Percentiles rank a stretch among this genome's conserved stretches.
Conservation (phyloP, 2,113 vertebrate species). For the Planiliza haematocheilus region DNA sequence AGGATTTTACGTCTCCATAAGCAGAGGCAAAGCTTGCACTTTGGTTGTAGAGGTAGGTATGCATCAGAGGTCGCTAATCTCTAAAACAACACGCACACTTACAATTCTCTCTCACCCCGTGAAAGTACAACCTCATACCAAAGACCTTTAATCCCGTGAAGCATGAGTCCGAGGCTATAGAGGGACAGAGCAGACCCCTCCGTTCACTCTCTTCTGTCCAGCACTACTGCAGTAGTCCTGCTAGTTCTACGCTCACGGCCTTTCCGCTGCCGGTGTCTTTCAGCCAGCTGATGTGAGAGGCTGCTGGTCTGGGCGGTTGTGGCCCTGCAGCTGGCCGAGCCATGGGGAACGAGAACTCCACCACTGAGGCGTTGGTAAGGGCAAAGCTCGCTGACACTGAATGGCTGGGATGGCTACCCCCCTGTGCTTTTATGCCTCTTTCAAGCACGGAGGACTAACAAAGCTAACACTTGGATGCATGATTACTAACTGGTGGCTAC, state of each 20-base stretch:
- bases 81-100: conserved; percentile 35
- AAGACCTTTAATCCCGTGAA: conserved; percentile 63
- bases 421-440: conserved; percentile 9
- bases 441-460: conserved; percentile 25
- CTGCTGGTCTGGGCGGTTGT: conserved; percentile 54
- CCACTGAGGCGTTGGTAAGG: conserved; percentile 80
- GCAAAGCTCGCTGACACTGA: conserved; percentile 5
- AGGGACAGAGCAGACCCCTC: conserved; percentile 19
- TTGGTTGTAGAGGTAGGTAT: conserved; percentile 57
- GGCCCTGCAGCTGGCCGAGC: conserved; percentile 58
- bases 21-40: conserved; percentile 48
- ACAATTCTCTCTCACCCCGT: conserved; percentile 38
- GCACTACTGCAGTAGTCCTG: neutral
- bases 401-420: conserved; percentile 33
- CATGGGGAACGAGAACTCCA: conserved; percentile 87
- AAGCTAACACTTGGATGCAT: conserved; percentile 36
- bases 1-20: conserved; percentile 31
- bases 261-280: conserved; percentile 62
- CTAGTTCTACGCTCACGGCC: conserved; percentile 42
- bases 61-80: conserved; percentile 60
- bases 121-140: conserved; percentile 50
- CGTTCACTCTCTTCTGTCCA: conserved; percentile 15
- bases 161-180: conserved; percentile 33
- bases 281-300: conserved; percentile 73
- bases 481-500: conserved; percentile 32